Evolutionary conservation across 2,113 vertebrate species (phyloP).

Genomic region (Paraplagusia blochii): DNA sequence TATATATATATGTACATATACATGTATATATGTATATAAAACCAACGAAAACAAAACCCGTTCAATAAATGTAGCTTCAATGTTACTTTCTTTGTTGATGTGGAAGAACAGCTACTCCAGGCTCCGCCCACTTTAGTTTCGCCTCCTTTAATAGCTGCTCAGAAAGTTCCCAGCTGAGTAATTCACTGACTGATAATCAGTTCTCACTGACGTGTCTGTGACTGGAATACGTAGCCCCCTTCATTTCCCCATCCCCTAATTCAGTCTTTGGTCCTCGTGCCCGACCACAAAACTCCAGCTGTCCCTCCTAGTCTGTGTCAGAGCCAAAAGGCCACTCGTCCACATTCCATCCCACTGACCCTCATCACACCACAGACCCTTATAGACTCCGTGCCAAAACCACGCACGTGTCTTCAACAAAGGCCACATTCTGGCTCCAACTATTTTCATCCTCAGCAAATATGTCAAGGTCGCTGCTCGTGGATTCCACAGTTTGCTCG

Average conservation of each 20-base stretch:
- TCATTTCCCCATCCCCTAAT: neutral
- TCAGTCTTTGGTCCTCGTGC: slow-evolving; percentile 19
- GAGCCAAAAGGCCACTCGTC: slow-evolving; percentile 60
- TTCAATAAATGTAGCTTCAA: too few species aligned
- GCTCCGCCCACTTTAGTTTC: too few species aligned
- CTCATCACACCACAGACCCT: slow-evolving; percentile 35
- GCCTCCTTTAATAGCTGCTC: too few species aligned
- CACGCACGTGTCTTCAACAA: slow-evolving; percentile 29
- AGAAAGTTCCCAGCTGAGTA: too few species aligned
- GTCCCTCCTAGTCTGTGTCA: slow-evolving; percentile 40
- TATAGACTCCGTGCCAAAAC: slow-evolving; percentile 30
- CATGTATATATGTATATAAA: too few species aligned
- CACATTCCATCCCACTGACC: slow-evolving; percentile 66
- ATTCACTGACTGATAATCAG: too few species aligned
- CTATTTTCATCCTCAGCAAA: slow-evolving; percentile 42
- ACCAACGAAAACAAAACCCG: too few species aligned
- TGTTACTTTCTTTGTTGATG: too few species aligned
- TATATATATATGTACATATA: too few species aligned
- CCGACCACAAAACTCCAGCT: slow-evolving; percentile 52
- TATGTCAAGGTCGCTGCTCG: slow-evolving; percentile 16
- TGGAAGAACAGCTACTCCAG: too few species aligned
- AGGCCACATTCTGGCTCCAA: slow-evolving; percentile 40
- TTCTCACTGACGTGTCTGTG: too few species aligned
- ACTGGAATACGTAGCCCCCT: too few species aligned
- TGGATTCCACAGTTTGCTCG: slow-evolving; percentile 1